Conservation (phyloP, 2,113 vertebrate species). For the Eudyptes chrysolophus region DNA sequence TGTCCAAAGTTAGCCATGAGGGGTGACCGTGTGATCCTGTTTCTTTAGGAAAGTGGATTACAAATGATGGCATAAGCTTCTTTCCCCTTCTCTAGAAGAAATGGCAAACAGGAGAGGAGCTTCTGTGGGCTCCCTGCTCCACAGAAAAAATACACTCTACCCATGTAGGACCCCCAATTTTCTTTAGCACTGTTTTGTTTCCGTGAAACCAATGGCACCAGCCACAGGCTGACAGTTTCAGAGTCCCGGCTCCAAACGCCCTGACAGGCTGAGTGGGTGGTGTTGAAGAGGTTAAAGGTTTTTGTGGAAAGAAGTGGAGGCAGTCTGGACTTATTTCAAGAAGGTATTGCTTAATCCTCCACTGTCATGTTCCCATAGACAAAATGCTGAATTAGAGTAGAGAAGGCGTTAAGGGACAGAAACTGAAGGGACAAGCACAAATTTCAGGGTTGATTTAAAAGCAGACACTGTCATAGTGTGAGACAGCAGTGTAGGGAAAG, state of each 20-base stretch:
- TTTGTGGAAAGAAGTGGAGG: neutral
- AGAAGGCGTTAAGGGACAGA: neutral
- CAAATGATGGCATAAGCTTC: neutral
- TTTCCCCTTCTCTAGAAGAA: neutral
- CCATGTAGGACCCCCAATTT: accelerated
- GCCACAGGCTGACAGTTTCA: neutral
- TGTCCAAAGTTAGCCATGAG: neutral
- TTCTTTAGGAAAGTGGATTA: neutral
- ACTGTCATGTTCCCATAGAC: neutral
- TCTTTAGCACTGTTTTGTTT: neutral
- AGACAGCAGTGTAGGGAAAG: neutral
- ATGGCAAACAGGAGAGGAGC: neutral
- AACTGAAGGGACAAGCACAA: neutral
- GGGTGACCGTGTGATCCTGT: accelerated
- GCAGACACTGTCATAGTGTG: neutral
- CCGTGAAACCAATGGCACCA: neutral
- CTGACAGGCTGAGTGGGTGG: neutral
- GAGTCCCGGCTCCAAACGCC: neutral
- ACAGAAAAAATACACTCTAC: neutral
- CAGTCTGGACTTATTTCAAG: neutral
- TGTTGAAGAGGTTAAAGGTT: neutral
- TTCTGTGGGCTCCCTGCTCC: neutral
- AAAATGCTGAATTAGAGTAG: neutral
- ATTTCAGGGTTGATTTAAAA: neutral
- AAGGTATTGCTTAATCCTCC: neutral